These are phyloP conservation scores for Dufourea novaeangliae DNA, from an alignment of 1,140 invertebrate species.

Conservation along the genomic window DNA sequence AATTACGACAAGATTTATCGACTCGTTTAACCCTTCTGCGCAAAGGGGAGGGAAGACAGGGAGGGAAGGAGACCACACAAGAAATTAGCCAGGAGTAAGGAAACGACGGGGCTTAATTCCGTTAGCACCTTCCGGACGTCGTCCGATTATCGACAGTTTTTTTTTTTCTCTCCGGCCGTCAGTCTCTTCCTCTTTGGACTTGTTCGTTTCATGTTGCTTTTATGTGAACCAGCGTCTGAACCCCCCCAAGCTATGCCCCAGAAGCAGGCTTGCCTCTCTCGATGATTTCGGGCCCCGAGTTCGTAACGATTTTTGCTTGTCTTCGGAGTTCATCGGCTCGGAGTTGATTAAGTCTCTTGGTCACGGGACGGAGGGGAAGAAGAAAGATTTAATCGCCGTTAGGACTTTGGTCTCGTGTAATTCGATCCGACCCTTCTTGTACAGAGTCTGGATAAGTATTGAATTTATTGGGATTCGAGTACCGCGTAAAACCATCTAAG, in stretches of 20 bases:
- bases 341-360: slow-evolving; percentile 1
- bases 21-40: slow-evolving; percentile 52
- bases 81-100: slow-evolving; percentile 55
- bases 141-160: slow-evolving; percentile 18
- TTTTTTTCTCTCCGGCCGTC: not conserved
- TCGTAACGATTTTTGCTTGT: not conserved
- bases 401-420: not conserved
- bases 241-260: not conserved
- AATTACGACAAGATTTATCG: slow-evolving; percentile 65
- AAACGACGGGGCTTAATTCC: slow-evolving; percentile 47
- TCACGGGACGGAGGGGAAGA: no score
- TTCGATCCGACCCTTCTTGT: no score
- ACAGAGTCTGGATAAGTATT: not conserved
- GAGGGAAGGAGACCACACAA: slow-evolving; percentile 55
- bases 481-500: not conserved
- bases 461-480: not conserved
- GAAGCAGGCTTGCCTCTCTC: not conserved
- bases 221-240: no score
- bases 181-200: not conserved
- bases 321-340: not conserved
- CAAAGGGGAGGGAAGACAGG: not conserved
- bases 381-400: not conserved
- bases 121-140: slow-evolving; percentile 47
- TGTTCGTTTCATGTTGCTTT: no score
- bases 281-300: not conserved